Evolutionary conservation across 1,140 invertebrate species (phyloP).

Genomic region (Cotesia typhae): DNA sequence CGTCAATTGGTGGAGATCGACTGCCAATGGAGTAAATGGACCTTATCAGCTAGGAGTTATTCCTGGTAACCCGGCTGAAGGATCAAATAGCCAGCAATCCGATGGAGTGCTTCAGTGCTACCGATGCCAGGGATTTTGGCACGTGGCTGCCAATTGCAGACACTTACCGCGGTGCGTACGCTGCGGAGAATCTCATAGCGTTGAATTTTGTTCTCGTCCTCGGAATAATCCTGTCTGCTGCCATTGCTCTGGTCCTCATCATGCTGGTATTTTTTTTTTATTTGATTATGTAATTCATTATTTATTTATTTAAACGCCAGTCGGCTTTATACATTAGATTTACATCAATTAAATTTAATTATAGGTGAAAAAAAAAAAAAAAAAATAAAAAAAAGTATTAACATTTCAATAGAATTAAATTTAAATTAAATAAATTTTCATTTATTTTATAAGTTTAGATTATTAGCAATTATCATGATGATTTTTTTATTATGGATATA

Average conservation of each 20-base stretch:
- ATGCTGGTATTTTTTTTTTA: conserved; percentile 58
- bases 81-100: conserved; percentile 38
- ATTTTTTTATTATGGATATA: neutral
- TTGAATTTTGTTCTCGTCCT: conserved; percentile 64
- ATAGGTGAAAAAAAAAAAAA: too few relatives aligned
- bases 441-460: too few relatives aligned
- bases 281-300: neutral
- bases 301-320: too few relatives aligned
- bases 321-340: too few relatives aligned
- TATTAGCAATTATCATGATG: neutral
- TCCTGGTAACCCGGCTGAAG: conserved; percentile 18
- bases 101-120: conserved; percentile 64
- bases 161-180: conserved; percentile 66
- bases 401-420: too few relatives aligned
- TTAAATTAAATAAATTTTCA: too few relatives aligned
- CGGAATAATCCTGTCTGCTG: conserved; percentile 67
- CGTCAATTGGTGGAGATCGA: conserved; percentile 49
- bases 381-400: too few relatives aligned
- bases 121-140: conserved; percentile 69
- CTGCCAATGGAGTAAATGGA: conserved; percentile 20
- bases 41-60: conserved; percentile 8
- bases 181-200: conserved; percentile 66
- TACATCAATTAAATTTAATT: too few relatives aligned
- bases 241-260: conserved; percentile 67
- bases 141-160: conserved; percentile 66